phyloP scores from a whole-genome alignment of 1,140 invertebrate species.

The Danaus melanippus region DNA sequence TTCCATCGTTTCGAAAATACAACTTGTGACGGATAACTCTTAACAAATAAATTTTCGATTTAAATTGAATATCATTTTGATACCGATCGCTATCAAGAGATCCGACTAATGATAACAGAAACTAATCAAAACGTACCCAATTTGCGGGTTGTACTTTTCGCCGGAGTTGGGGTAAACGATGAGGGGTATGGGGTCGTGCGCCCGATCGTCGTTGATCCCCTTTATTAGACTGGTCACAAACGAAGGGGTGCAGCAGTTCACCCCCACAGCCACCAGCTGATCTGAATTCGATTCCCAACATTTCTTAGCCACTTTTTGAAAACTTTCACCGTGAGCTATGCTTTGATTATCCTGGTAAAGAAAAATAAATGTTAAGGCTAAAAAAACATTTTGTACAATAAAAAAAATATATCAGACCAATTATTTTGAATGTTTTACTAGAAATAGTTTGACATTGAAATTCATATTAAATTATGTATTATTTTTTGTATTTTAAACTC shows the following conservation, averaged over 20 bases:
- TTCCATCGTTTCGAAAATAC: too few relatives aligned
- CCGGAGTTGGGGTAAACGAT: constrained; percentile 87
- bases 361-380: background rate
- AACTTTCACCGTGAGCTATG: constrained; percentile 83
- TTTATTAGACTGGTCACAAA: constrained; percentile 73
- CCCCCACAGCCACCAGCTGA: constrained; percentile 85
- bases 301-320: constrained; percentile 74
- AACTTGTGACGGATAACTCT: too few relatives aligned
- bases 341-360: constrained; percentile 74
- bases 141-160: constrained; percentile 77
- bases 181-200: constrained; percentile 73
- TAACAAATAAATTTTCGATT: too few relatives aligned
- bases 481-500: too few relatives aligned
- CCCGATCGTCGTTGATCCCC: constrained; percentile 70
- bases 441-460: too few relatives aligned
- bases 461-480: too few relatives aligned
- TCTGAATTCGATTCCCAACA: constrained; percentile 77
- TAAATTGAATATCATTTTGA: too few relatives aligned
- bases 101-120: constrained; percentile 6
- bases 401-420: too few relatives aligned
- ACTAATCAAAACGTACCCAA: constrained; percentile 61
- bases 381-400: too few relatives aligned
- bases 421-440: too few relatives aligned
- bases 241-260: constrained; percentile 84
- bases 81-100: background rate